Evolutionary conservation across 2,113 vertebrate genomes (phyloP), one percentile per base, ranked within the genome.

Genomic region (Lutjanus erythropterus): DNA sequence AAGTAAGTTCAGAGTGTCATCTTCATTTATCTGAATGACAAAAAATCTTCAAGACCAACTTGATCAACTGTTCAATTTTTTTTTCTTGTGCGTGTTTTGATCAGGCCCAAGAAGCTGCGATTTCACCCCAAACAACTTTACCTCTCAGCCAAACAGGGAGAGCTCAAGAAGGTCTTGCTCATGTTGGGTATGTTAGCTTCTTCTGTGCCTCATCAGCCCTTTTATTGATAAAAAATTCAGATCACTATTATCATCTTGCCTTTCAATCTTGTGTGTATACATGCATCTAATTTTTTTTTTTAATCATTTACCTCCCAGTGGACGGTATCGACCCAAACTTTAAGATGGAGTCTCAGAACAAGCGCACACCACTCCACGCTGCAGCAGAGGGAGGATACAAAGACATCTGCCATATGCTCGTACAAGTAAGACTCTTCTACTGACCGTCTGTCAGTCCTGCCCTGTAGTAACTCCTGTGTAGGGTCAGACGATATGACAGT

Each of bases 301-400:
- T 49, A 31, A 50, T 44, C 0, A 16, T 39, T 27, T 29, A 11
- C 42, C 44, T 74, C 67, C 8, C 93, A 99, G 98, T 99, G 88
- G 98, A 99, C 7, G 98, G 98, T 3, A 99, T 99, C 9, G 98
- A 99, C 84, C 98, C 98, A 14, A 99, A 99, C 94, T 99, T 98
- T 89, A 98, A 98, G 91, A 98, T 98, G 97, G 98, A 99, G 29
- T 96, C 96, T 62, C 97, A 99, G 81, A 97, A 86, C 88, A 99
- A 97, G 86, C 96, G 97, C 64, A 98, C 97, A 0, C 97, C 98
- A 0, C 95, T 99, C 31, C 98, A 99, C 0, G 97, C 96, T 3
- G 97, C 98, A 0, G 96, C 97, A 0, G 98, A 99, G 88, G 96
- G 95, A 0, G 98, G 98, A 56, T 95, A 97, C 25, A 95, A 96